phyloP scores from a whole-genome alignment of 2,888 invertebrate species.

The Nudaria mundana region DNA sequence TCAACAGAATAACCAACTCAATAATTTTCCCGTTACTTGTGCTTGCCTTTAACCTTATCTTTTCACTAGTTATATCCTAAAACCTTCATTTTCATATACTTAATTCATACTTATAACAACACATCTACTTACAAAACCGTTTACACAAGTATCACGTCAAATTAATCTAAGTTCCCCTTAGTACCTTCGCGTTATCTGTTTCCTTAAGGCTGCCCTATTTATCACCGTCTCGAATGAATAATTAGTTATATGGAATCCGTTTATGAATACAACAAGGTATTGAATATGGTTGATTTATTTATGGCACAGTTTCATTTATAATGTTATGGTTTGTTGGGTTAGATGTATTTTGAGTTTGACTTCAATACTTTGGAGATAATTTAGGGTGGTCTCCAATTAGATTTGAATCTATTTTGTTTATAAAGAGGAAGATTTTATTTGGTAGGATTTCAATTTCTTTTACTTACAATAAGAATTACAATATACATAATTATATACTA shows the following conservation, averaged over 20 bases:
- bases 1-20: no score
- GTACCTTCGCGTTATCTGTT: conserved; percentile 19
- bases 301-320: conserved; percentile 18
- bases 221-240: conserved; percentile 58
- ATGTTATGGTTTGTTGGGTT: conserved; percentile 6
- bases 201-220: conserved; percentile 15
- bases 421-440: no score
- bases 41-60: no score
- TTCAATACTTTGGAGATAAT: not conserved
- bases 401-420: no score
- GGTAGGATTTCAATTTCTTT: no score
- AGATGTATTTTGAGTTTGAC: conserved; percentile 1
- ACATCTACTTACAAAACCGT: not conserved
- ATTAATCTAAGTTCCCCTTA: conserved; percentile 13
- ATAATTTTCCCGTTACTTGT: no score
- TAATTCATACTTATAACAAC: not conserved
- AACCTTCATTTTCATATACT: no score
- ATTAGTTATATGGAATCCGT: conserved; percentile 48
- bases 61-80: no score
- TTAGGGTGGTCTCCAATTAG: not conserved
- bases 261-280: conserved; percentile 43
- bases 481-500: no score
- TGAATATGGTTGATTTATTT: conserved; percentile 42
- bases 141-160: conserved; percentile 6
- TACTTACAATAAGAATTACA: no score